phyloP scores from a whole-genome alignment of 2,113 vertebrate genomes.

The Podocnemis expansa region DNA sequence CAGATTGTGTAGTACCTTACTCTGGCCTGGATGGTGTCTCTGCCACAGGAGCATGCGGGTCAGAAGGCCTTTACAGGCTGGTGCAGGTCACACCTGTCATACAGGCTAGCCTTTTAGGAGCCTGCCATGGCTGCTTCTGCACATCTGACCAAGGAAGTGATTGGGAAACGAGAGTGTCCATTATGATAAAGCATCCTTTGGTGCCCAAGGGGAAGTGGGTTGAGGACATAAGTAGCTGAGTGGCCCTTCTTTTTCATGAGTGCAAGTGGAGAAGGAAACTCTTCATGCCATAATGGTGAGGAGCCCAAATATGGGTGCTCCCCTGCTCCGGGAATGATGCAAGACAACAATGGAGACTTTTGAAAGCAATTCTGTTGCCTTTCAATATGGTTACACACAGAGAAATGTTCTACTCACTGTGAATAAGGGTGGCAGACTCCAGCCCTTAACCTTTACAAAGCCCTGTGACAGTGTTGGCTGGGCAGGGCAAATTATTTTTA shows the following conservation, averaged over 20 bases:
- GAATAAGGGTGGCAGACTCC: fast-evolving
- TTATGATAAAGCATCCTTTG: background rate
- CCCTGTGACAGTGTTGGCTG: background rate
- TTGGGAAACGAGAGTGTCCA: background rate
- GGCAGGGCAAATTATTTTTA: background rate
- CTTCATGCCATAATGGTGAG: background rate
- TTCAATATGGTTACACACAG: background rate
- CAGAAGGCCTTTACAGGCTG: background rate
- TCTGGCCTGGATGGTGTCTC: background rate
- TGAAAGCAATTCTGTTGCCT: background rate
- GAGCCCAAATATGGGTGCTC: background rate
- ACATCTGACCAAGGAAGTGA: background rate
- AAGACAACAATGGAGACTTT: background rate
- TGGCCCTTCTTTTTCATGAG: background rate
- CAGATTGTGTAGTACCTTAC: background rate
- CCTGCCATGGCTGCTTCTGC: no score
- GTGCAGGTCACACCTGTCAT: no score
- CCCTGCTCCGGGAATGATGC: background rate
- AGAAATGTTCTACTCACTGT: background rate
- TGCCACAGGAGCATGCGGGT: background rate
- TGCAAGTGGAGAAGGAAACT: background rate
- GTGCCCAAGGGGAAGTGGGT: background rate
- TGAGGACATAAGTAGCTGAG: background rate
- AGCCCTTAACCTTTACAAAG: background rate
- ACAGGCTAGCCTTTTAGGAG: no score